Conservation (phyloP, 2,113 vertebrate species). For the Mobula birostris region DNA sequence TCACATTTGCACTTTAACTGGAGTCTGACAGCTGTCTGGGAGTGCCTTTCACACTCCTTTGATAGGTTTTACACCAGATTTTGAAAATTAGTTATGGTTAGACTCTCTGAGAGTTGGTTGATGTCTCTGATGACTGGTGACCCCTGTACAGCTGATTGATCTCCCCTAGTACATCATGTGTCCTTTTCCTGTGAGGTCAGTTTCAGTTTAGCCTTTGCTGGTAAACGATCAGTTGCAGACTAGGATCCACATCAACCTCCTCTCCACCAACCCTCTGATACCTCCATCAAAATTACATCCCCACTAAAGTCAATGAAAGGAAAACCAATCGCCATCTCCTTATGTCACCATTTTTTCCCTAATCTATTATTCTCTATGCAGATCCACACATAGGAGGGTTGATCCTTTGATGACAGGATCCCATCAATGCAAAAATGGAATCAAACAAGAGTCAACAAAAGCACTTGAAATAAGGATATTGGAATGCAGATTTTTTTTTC, state of each 20-base stretch:
- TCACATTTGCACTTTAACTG: not conserved
- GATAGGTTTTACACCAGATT: not conserved
- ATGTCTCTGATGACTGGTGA: not conserved
- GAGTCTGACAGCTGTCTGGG: not conserved
- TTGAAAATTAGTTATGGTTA: not conserved
- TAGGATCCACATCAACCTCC: too few species aligned
- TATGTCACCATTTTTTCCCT: too few species aligned
- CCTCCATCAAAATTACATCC: not conserved
- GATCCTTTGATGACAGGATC: not conserved
- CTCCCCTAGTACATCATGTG: not conserved
- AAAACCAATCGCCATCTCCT: not conserved
- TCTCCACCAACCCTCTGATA: too few species aligned
- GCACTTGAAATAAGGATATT: not conserved
- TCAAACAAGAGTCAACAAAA: not conserved
- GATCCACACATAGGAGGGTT: too few species aligned
- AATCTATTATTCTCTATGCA: too few species aligned
- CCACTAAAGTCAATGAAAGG: not conserved
- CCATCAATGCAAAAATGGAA: not conserved
- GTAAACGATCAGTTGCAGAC: not conserved
- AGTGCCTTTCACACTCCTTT: not conserved
- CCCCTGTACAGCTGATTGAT: not conserved
- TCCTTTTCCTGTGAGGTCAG: not conserved
- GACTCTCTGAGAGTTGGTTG: not conserved
- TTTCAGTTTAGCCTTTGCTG: not conserved
- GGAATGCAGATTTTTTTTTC: too few species aligned